Base-by-base conservation (phyloP, 1,140 invertebrate species). In the Choristoneura fumiferana region DNA sequence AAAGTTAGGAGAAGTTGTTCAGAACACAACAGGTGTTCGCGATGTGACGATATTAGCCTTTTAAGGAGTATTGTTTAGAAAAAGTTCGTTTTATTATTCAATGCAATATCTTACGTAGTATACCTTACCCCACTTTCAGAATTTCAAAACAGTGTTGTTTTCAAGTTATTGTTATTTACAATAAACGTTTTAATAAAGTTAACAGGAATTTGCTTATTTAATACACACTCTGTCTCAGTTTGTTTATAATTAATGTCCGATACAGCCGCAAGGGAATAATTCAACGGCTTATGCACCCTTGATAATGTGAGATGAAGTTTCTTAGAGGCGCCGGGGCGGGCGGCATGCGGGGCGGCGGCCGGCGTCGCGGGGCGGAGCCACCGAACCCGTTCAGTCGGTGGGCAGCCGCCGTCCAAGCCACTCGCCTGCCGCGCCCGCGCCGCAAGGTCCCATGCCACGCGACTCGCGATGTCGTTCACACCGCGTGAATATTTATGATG, bases 241-340 rank as follows among this genome's bases (percentile, higher is more conserved):
- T 76, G 74, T 78, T 81, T 74, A 78, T 81, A 77, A 83, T 81
- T 73, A 81, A 74, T 67, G 72, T 73, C 67, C 67, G 69, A 77
- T 78, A 78, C 61, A 69, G 66, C 67, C 70, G 69, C 73, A 63
- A 65, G 78, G 66, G 73, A 72, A 74, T 80, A 78, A 81, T 85
- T 78, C 71, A 73, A 75, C 70, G 76, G 79, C 73, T 78, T 80
- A 82, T 81, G 84, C 78, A 87, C 81, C 79, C 81, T 76, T 74
- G 75, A 79, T 81, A 83, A 81, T 84, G 81, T 78, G 81, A 81
- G 80, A 86, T 85, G 79, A 83, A 85, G 79, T 85, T 85, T 81
- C 76, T 78, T 82, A 15, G 65, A 80, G 80, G 75, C 77, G 80
- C 64, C 70, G 72, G 69, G 71, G 81, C 79, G 81, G 73, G 63